phyloP scores from a whole-genome alignment of 2,797 vertebrate genomes.

The Siniperca obscura region DNA sequence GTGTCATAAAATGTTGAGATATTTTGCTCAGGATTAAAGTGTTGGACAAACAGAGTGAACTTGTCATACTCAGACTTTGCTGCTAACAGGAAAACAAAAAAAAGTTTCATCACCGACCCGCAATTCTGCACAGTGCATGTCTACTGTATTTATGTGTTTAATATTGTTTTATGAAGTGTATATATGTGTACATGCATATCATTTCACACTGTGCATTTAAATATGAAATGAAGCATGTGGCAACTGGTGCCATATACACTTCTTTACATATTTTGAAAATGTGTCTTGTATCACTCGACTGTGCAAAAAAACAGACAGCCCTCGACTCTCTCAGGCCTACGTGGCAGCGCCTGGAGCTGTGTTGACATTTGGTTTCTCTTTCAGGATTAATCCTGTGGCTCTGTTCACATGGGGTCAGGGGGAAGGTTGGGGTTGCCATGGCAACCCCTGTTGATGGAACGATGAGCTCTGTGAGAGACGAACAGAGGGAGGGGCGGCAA shows the following conservation, averaged over 20 bases:
- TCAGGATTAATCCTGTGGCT: slow-evolving; percentile 83
- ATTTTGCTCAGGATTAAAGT: not conserved
- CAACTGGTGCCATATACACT: not conserved
- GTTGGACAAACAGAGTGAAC: too few relatives aligned
- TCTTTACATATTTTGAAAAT: not conserved
- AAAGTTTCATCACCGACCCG: not conserved
- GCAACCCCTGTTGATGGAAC: slow-evolving; percentile 82
- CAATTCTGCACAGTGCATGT: not conserved
- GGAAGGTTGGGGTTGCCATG: slow-evolving; percentile 80
- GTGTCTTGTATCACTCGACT: slow-evolving; percentile 20
- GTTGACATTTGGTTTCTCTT: slow-evolving; percentile 84
- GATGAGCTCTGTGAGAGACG: slow-evolving; percentile 70
- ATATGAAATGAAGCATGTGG: not conserved
- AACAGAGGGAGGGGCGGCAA: slow-evolving; percentile 56
- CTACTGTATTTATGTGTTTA: not conserved
- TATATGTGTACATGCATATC: not conserved
- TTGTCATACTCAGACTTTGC: too few relatives aligned
- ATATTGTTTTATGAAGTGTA: not conserved
- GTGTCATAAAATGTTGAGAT: not conserved
- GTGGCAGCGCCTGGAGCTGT: slow-evolving; percentile 80
- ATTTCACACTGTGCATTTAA: not conserved
- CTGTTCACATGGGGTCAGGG: slow-evolving; percentile 82
- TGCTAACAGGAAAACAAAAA: too few relatives aligned
- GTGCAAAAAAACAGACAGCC: slow-evolving; percentile 56
- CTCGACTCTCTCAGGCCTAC: slow-evolving; percentile 62